phyloP scores from a whole-genome alignment of 2,113 vertebrate genomes.

The Neogobius melanostomus region DNA sequence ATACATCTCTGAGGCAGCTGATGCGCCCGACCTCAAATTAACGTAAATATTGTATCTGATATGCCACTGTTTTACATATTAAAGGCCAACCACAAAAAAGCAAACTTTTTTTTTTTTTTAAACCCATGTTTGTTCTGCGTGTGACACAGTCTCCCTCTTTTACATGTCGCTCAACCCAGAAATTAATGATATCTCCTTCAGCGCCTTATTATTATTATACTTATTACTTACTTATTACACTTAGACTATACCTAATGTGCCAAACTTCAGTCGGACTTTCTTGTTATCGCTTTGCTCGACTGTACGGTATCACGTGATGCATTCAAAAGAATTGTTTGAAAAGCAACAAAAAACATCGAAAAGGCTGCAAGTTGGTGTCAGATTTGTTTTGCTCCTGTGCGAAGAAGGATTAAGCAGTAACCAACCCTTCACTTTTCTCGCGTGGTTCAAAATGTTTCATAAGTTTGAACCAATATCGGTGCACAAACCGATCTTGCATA shows the following conservation, averaged over 20 bases:
- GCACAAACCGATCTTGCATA: constrained; percentile 10
- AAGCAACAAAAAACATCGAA: neutral
- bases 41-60: constrained; percentile 71
- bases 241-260: too few species aligned
- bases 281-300: neutral
- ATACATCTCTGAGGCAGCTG: constrained; percentile 55
- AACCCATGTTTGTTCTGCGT: constrained; percentile 26
- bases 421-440: neutral
- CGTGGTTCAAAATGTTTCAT: too few species aligned
- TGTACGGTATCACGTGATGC: neutral
- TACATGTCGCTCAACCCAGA: constrained; percentile 1
- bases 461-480: neutral
- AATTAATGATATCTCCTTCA: neutral
- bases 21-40: constrained; percentile 48
- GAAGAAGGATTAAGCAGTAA: neutral
- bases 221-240: too few species aligned
- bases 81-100: constrained; percentile 23
- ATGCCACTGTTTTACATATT: constrained; percentile 33
- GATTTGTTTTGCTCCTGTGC: neutral
- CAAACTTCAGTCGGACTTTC: too few species aligned
- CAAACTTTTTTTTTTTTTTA: neutral
- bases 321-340: neutral
- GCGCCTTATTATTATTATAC: too few species aligned
- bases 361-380: neutral
- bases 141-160: constrained; percentile 40